phyloP scores from a whole-genome alignment of 2,113 vertebrate genomes.

The Cheirogaleus medius region DNA sequence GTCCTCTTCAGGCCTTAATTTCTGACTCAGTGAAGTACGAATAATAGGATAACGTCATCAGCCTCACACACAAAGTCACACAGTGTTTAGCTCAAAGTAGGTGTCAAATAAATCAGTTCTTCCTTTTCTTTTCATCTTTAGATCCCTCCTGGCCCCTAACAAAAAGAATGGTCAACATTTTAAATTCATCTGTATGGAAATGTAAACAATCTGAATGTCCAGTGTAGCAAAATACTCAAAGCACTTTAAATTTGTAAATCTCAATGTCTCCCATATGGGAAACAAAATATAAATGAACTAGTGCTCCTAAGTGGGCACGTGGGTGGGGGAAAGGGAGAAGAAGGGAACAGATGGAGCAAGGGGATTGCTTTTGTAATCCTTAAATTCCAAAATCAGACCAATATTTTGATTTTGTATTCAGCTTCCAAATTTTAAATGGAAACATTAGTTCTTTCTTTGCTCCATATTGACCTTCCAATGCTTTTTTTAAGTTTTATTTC shows the following conservation, averaged over 20 bases:
- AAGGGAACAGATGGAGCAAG: rapidly evolving
- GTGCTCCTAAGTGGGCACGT: not conserved
- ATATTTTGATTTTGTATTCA: not conserved
- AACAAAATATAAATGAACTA: not conserved
- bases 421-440: not conserved
- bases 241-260: not conserved
- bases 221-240: not conserved
- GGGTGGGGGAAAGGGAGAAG: rapidly evolving
- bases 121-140: not conserved
- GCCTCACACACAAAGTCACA: not conserved
- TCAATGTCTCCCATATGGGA: not conserved
- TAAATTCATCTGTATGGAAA: not conserved
- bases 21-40: not conserved
- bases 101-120: not conserved
- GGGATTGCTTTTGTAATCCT: not conserved
- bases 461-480: not conserved
- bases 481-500: not conserved
- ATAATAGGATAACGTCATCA: not conserved
- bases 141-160: not conserved
- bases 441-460: not conserved
- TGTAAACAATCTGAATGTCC: not conserved
- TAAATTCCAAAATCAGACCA: not conserved
- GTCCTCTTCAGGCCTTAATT: not conserved
- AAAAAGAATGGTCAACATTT: not conserved
- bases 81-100: not conserved